Conservation (phyloP, 2,113 vertebrate species). For the Bettongia penicillata region DNA sequence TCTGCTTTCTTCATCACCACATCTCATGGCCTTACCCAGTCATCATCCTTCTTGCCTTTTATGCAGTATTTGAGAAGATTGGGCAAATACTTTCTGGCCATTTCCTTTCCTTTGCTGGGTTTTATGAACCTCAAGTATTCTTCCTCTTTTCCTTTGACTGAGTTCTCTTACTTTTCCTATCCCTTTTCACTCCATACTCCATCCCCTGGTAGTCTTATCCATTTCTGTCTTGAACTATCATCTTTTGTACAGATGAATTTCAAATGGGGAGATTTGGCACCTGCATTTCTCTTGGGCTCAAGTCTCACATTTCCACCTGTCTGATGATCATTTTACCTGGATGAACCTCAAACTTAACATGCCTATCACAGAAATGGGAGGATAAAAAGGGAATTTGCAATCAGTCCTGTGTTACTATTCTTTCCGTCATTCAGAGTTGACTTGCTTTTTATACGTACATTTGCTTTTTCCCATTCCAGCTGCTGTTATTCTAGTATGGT, state of each 20-base stretch:
- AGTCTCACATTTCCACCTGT: background rate
- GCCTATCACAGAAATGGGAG: background rate
- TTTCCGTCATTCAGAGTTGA: background rate
- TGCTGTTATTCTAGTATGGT: background rate
- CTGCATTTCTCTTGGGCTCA: background rate
- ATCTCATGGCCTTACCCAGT: background rate
- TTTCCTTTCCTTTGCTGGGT: background rate
- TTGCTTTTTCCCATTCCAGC: background rate
- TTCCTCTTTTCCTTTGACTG: background rate
- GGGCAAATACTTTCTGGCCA: background rate
- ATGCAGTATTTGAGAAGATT: background rate
- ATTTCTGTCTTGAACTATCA: background rate
- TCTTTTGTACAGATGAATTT: background rate
- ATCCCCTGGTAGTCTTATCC: background rate
- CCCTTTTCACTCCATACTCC: background rate
- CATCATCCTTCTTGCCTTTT: background rate
- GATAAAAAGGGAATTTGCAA: background rate
- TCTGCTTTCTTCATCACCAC: background rate
- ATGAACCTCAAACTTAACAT: background rate
- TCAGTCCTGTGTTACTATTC: background rate
- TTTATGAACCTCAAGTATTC: background rate
- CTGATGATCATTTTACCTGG: background rate
- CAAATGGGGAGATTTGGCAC: background rate
- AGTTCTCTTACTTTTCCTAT: background rate
- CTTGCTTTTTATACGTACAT: background rate